phyloP scores from a whole-genome alignment of 2,797 vertebrate species.

The Mormyrus proboscirostris region DNA sequence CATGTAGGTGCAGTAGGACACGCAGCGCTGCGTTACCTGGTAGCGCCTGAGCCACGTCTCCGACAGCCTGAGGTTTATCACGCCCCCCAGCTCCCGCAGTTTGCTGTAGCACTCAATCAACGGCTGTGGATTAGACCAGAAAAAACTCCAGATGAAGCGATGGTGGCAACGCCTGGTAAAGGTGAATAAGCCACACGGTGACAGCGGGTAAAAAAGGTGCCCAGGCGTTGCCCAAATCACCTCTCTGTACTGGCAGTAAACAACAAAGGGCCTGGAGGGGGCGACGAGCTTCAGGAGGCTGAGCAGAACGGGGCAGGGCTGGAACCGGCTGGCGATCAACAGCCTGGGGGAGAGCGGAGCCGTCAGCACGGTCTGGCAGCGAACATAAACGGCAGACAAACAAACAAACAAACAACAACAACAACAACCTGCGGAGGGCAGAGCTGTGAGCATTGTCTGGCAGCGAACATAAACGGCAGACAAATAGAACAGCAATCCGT shows the following conservation, averaged over 20 bases:
- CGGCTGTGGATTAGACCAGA: slow-evolving; percentile 60
- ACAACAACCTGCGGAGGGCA: slow-evolving; percentile 30
- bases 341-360: slow-evolving; percentile 64
- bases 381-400: not conserved
- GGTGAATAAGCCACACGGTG: not conserved
- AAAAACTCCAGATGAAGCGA: not conserved
- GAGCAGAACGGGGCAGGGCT: slow-evolving; percentile 77
- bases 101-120: slow-evolving; percentile 90
- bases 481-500: not conserved
- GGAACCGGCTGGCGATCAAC: slow-evolving; percentile 87
- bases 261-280: slow-evolving; percentile 90
- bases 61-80: slow-evolving; percentile 78
- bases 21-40: slow-evolving; percentile 65
- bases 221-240: slow-evolving; percentile 52
- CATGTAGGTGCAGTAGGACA: not conserved
- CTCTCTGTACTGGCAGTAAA: slow-evolving; percentile 95
- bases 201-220: not conserved
- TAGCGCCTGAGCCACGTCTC: slow-evolving; percentile 95
- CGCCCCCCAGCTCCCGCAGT: slow-evolving; percentile 80
- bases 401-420: not conserved
- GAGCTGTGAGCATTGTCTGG: not conserved
- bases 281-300: slow-evolving; percentile 81
- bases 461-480: not conserved
- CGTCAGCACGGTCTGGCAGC: not conserved
- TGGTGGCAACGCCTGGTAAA: not conserved